Evolutionary conservation across 2,888 invertebrate species (phyloP).

Genomic region (Drosophila niveifrons): DNA sequence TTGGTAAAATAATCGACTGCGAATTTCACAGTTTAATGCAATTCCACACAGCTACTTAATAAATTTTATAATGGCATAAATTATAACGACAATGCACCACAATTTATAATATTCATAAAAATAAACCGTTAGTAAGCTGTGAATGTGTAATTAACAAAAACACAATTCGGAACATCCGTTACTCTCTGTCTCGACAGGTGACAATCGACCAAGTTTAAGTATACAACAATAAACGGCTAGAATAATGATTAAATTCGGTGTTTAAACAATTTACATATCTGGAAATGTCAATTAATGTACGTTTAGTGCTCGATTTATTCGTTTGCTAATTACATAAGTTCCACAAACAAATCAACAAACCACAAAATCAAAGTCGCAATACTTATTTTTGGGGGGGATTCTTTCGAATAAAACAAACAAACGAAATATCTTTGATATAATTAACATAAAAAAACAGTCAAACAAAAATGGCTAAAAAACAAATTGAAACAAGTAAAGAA

Average conservation of each 20-base stretch:
- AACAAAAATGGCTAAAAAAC: neutral
- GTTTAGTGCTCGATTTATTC: slow-evolving; percentile 27
- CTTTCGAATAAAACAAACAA: slow-evolving; percentile 13
- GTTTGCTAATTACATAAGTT: slow-evolving; percentile 29
- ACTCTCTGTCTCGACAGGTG: neutral
- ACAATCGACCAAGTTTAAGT: neutral
- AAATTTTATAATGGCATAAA: slow-evolving; percentile 50
- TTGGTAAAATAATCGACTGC: slow-evolving; percentile 3
- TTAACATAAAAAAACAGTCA: slow-evolving; percentile 12
- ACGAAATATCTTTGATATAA: slow-evolving; percentile 6
- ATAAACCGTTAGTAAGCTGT: slow-evolving; percentile 58
- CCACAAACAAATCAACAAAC: slow-evolving; percentile 4
- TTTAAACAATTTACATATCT: slow-evolving; percentile 1
- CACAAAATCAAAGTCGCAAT: slow-evolving; percentile 10
- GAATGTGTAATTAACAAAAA: slow-evolving; percentile 25
- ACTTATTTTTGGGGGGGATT: neutral
- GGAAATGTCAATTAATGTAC: slow-evolving; percentile 19
- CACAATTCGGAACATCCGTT: neutral
- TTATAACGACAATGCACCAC: slow-evolving; percentile 7
- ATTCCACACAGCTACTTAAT: slow-evolving; percentile 66
- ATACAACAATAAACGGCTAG: slow-evolving; percentile 24
- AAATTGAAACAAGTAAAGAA: neutral
- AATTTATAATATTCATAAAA: slow-evolving; percentile 18
- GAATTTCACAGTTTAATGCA: slow-evolving; percentile 40
- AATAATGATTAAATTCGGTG: slow-evolving; percentile 9